Percentiles rank a stretch among this genome's conserved stretches.
These are phyloP conservation scores for Leucophenga varia DNA, from an alignment of 1,140 invertebrate species.

Conservation along the genomic window DNA sequence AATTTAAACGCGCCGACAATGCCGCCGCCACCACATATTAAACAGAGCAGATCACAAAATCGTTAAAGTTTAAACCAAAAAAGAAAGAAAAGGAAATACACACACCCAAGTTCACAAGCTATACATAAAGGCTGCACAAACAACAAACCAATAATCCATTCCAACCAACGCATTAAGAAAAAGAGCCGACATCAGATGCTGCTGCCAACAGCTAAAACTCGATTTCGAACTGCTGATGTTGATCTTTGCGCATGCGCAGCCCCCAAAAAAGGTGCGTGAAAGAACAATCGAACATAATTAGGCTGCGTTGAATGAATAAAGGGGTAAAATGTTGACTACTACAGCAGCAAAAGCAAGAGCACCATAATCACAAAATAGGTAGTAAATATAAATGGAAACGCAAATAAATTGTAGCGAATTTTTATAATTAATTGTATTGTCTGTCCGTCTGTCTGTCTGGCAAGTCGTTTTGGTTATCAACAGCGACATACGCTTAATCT, in stretches of 20 bases:
- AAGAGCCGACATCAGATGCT: no score
- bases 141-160: no score
- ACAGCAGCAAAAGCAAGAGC: background rate
- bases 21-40: conserved; percentile 16
- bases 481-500: no score
- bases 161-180: no score
- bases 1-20: conserved; percentile 39
- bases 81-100: no score
- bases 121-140: no score
- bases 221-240: conserved; percentile 45
- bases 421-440: conserved; percentile 54
- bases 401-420: conserved; percentile 53
- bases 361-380: conserved; percentile 26
- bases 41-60: no score
- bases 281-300: conserved; percentile 54
- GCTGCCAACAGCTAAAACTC: no score
- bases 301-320: conserved; percentile 44
- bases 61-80: no score
- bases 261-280: conserved; percentile 41
- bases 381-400: conserved; percentile 41
- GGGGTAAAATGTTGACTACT: no score
- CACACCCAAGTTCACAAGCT: no score
- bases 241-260: conserved; percentile 21
- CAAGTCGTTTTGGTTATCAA: no score
- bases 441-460: conserved; percentile 29